A percentile compares a stretch with the other conserved stretches of the same genome.
Conservation (phyloP, 2,113 vertebrate species). For the Edolisoma coerulescens region DNA sequence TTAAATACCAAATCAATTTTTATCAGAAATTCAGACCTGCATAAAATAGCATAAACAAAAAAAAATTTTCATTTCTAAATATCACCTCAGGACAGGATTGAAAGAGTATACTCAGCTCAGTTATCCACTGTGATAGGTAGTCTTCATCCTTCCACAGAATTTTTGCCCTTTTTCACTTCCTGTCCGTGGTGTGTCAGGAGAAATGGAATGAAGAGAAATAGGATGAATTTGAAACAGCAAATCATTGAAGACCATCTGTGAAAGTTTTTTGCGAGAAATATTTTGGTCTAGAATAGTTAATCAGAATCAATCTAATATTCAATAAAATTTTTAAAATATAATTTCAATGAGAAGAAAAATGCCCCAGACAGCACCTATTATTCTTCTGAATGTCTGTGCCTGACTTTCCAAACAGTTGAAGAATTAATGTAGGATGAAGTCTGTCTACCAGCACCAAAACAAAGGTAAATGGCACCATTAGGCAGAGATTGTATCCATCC, state of each 20-base stretch:
- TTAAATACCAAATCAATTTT: not conserved
- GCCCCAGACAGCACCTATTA: not conserved
- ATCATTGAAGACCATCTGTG: not conserved
- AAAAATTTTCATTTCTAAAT: not conserved
- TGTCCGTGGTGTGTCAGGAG: not conserved
- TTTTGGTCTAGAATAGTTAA: not conserved
- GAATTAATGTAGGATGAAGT: not conserved
- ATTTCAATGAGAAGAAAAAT: not conserved
- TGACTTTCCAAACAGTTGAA: not conserved
- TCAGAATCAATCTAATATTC: not conserved
- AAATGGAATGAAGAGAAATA: not conserved
- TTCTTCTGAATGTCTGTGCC: not conserved
- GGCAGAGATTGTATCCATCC: not conserved
- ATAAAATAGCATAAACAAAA: not conserved
- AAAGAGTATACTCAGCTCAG: not conserved
- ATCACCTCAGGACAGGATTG: not conserved
- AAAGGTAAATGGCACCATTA: not conserved
- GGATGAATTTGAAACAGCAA: not conserved
- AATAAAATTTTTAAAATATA: not conserved
- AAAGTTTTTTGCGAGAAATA: not conserved
- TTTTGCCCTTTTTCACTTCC: not conserved
- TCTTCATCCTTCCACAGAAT: not conserved
- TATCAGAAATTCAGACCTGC: not conserved
- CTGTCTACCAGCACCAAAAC: not conserved
- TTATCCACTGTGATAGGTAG: not conserved